Base-by-base conservation (phyloP, 2,888 invertebrate species). In the Lasioglossum lativentre region DNA sequence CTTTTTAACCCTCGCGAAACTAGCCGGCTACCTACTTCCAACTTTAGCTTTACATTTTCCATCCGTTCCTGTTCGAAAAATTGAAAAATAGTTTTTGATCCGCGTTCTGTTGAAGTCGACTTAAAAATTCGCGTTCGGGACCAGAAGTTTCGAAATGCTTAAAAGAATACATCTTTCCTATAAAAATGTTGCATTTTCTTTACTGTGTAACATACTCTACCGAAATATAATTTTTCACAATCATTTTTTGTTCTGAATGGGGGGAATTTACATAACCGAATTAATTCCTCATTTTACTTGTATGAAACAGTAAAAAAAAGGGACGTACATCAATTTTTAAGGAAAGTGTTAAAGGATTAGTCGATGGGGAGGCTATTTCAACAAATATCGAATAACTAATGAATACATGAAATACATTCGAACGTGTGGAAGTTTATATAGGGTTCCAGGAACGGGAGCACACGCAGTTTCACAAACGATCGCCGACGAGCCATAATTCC, bases 401-500 rank as follows among this genome's bases (percentile, higher is more conserved):
- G 70, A 40, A 70, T n/a, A 40, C 38, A 40, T 38, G 40, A n/a
- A 70, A 38, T 40, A 70, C 70, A 38, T 38, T n/a, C 14, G 40
- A 40, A 40, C 70, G 40, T 70, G 40, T 70, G 38, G 38, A 70
- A 70, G 70, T 70, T 68, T 70, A 70, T 70, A 40, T 38, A 70
- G 70, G 40, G 70, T 40, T n/a, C 12, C 14, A n/a, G 12, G 12
- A 68, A 8, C 23, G 38, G 34, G 34, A 23, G 68, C 27, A 16
- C 34, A 59, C 30, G n/a, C 23, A 12, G 45, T 27, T 56, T 63
- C 47, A 66, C 42, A 52, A 52, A 38, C 82, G 30, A 83, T 75
- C 56, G 56, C 16, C 56, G 10, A 23, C 71, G 52, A 63, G 68
- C 77, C 52, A 14, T 75, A 75, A 83, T 83, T 27, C 70, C n/a